Conservation (phyloP, 2,888 invertebrate species). For the Idaea straminata region DNA sequence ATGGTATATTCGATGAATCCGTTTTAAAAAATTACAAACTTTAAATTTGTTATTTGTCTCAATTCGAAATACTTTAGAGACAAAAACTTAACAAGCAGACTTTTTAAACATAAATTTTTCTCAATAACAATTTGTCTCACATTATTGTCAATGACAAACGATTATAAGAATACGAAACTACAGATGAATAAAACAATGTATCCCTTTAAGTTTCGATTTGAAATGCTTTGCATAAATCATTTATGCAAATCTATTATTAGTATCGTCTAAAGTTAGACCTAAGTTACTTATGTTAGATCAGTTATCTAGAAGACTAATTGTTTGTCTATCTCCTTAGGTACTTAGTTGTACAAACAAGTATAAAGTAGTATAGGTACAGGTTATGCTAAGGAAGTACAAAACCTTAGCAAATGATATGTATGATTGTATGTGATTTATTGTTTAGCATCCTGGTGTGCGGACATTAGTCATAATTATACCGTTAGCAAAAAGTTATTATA, state of each 20-base stretch:
- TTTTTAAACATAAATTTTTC: neutral
- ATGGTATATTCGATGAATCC: conserved; percentile 59
- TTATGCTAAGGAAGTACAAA: conserved; percentile 53
- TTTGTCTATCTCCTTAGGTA: conserved; percentile 51
- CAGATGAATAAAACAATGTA: neutral
- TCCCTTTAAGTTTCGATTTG: neutral
- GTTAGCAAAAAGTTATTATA: conserved; percentile 31
- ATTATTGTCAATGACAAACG: neutral
- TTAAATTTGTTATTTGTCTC: conserved; percentile 2
- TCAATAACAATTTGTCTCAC: neutral
- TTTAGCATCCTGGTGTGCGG: conserved; percentile 33
- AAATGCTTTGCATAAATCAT: neutral
- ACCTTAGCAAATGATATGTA: conserved; percentile 50
- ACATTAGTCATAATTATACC: conserved; percentile 49
- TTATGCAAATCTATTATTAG: neutral
- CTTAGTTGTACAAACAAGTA: conserved; percentile 53
- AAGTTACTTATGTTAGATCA: conserved; percentile 37
- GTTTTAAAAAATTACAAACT: conserved; percentile 14
- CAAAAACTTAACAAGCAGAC: neutral
- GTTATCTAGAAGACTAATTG: conserved; percentile 61
- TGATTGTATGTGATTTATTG: conserved; percentile 55
- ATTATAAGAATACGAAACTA: neutral
- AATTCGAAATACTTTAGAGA: neutral
- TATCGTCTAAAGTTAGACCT: neutral
- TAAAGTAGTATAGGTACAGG: conserved; percentile 27